Percentiles rank a stretch among this genome's conserved stretches.
These are phyloP conservation scores for Sylvicapra grimmia DNA, from an alignment of 2,113 vertebrate genomes.

Conservation along the genomic window DNA sequence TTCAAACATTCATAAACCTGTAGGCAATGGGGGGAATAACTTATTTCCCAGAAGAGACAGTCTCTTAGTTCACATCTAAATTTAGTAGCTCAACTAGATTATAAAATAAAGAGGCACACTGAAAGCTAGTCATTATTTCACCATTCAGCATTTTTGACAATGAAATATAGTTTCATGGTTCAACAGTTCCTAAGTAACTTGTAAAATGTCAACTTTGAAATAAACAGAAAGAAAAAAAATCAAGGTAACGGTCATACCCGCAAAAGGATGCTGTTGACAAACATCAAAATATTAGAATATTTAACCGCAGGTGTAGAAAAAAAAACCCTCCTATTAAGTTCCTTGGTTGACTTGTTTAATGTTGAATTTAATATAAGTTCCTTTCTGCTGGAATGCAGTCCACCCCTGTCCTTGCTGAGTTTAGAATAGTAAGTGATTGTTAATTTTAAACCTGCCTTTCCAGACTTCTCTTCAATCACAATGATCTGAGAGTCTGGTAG, in stretches of 20 bases:
- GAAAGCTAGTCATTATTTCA: conserved; percentile 77
- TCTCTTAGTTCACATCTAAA: conserved; percentile 76
- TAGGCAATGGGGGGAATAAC: conserved; percentile 74
- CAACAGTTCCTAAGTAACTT: conserved; percentile 75
- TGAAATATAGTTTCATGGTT: conserved; percentile 78
- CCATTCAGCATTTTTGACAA: conserved; percentile 73
- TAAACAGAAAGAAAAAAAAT: conserved; percentile 66
- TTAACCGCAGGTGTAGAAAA: conserved; percentile 26
- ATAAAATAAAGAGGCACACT: conserved; percentile 77
- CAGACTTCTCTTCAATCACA: conserved; percentile 40
- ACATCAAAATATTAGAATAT: conserved; percentile 58
- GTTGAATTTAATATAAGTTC: conserved; percentile 34
- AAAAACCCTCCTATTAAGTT: conserved; percentile 33
- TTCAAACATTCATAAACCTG: conserved; percentile 75
- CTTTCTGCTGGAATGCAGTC: conserved; percentile 30
- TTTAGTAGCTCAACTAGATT: conserved; percentile 77
- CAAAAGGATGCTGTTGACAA: conserved; percentile 57
- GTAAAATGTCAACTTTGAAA: conserved; percentile 72
- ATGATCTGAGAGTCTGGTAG: conserved; percentile 50
- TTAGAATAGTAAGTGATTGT: conserved; percentile 33
- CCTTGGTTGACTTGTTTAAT: neutral
- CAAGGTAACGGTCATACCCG: conserved; percentile 38
- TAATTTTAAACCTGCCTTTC: conserved; percentile 64
- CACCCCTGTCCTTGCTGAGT: conserved; percentile 5
- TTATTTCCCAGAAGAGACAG: conserved; percentile 76